phyloP scores from a whole-genome alignment of 2,113 vertebrate species.

The Hypomesus transpacificus region DNA sequence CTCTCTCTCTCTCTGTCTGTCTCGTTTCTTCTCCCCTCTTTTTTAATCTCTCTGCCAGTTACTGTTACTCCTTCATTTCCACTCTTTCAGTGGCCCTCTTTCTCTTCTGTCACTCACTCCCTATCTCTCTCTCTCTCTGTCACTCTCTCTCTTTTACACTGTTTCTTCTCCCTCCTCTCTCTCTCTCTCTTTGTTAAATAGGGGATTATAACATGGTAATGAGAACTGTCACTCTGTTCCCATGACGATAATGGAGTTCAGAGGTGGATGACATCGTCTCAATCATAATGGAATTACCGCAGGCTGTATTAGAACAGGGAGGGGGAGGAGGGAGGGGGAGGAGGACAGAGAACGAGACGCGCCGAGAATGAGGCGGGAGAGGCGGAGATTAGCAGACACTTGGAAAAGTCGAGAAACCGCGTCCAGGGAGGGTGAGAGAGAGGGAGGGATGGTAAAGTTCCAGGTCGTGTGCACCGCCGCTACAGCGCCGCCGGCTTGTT shows the following conservation, averaged over 20 bases:
- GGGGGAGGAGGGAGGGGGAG: not conserved
- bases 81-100: not conserved
- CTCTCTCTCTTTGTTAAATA: constrained; percentile 49
- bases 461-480: too few relatives aligned
- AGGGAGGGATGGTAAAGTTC: not conserved
- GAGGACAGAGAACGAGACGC: not conserved
- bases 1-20: not conserved
- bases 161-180: not conserved
- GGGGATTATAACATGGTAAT: constrained; percentile 70
- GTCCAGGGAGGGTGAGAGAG: not conserved
- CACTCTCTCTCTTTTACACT: not conserved
- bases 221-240: constrained; percentile 67
- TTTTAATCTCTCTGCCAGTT: not conserved
- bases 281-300: constrained; percentile 70
- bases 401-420: too few relatives aligned
- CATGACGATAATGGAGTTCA: constrained; percentile 69
- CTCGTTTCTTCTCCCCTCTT: not conserved
- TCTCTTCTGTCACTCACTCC: not conserved
- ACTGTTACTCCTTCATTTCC: not conserved
- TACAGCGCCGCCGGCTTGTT: not conserved
- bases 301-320: constrained; percentile 28
- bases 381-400: too few relatives aligned
- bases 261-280: constrained; percentile 67
- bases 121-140: not conserved
- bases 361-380: too few relatives aligned